These are phyloP conservation scores for Andinoacara biseriatus DNA, from an alignment of 2,113 vertebrate species.

Conservation along the genomic window DNA sequence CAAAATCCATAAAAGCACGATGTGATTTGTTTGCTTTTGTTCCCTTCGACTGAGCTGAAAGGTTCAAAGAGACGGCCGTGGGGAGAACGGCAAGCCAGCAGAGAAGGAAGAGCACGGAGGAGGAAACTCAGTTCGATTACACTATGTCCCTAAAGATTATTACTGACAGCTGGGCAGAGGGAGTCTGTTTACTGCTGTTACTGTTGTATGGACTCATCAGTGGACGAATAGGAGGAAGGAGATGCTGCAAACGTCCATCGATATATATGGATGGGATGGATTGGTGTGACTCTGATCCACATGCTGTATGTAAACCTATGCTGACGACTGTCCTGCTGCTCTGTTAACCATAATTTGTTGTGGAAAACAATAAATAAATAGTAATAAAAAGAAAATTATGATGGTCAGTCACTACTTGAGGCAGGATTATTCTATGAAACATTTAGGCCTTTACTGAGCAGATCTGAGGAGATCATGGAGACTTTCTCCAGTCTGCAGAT, in stretches of 20 bases:
- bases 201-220: no score
- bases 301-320: no score
- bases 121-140: conserved; percentile 1
- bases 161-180: no score
- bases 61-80: conserved; percentile 72
- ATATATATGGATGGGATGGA: no score
- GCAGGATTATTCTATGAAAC: not conserved
- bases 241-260: no score
- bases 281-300: no score
- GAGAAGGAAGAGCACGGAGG: conserved; percentile 1
- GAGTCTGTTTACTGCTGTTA: no score
- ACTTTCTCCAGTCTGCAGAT: not conserved
- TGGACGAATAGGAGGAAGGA: no score
- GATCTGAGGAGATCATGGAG: not conserved
- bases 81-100: conserved; percentile 40
- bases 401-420: not conserved
- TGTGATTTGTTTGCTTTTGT: conserved; percentile 83
- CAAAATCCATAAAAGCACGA: conserved; percentile 79
- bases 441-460: not conserved
- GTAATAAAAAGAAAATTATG: no score
- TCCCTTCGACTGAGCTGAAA: conserved; percentile 72
- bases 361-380: no score
- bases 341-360: no score
- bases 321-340: no score
- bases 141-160: not conserved